Conservation (phyloP, 37 sponge, comb jelly and placozoan genomes). For the Lycopodina hypogea region DNA sequence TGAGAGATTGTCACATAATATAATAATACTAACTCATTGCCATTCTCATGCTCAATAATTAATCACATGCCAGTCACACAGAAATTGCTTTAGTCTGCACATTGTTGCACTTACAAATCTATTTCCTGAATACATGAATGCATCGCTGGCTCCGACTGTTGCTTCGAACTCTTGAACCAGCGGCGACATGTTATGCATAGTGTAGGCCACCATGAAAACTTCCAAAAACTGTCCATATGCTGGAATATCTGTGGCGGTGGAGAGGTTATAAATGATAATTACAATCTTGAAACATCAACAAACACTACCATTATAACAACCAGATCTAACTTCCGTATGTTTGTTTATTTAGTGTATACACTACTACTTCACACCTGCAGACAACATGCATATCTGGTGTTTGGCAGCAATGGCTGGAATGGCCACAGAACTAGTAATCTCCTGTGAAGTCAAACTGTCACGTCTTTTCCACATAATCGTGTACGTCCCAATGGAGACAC, state of each 20-base stretch:
- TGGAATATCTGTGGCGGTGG: constrained; percentile 34
- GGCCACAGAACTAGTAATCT: constrained; percentile 11
- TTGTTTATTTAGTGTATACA: background rate
- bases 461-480: constrained; percentile 39
- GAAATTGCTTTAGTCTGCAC: background rate
- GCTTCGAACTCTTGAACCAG: constrained; percentile 88
- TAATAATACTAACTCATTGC: no score
- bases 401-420: constrained; percentile 31
- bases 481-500: constrained; percentile 32
- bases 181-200: constrained; percentile 59
- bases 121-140: constrained; percentile 83
- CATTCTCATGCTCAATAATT: no score
- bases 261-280: background rate
- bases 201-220: constrained; percentile 36
- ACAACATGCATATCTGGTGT: constrained; percentile 13
- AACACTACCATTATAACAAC: background rate
- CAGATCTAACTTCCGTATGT: no score
- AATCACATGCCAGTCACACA: background rate
- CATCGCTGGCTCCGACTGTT: constrained; percentile 60
- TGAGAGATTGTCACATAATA: no score
- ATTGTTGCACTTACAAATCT: constrained; percentile 46
- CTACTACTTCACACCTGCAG: constrained; percentile 36
- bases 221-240: constrained; percentile 31
- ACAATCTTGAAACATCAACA: no score
- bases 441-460: background rate